Conservation (phyloP, 2,113 vertebrate genomes). For the Struthio camelus region DNA sequence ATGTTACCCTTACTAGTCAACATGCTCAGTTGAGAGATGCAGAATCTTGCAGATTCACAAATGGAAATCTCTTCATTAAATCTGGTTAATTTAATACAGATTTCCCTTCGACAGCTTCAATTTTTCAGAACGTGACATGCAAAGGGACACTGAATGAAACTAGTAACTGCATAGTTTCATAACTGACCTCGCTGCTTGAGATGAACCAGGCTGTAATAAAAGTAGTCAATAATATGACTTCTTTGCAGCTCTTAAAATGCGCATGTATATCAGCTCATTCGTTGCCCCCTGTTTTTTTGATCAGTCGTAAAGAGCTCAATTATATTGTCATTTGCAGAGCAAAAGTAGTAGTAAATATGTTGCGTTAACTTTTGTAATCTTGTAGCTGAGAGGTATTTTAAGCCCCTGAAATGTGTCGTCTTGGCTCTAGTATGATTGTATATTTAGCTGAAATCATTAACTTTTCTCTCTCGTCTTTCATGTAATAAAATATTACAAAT, state of each 20-base stretch:
- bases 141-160: background rate
- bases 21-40: background rate
- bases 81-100: background rate
- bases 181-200: background rate
- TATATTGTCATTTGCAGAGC: background rate
- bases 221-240: background rate
- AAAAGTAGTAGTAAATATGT: background rate
- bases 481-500: background rate
- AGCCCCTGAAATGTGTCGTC: background rate
- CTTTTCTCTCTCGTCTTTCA: background rate
- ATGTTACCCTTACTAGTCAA: background rate
- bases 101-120: background rate
- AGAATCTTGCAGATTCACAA: background rate
- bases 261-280: background rate
- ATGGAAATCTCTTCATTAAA: background rate
- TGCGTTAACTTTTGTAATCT: background rate
- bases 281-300: background rate
- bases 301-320: background rate
- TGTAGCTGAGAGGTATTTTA: background rate
- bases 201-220: background rate
- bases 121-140: background rate
- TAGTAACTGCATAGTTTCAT: background rate
- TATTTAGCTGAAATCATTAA: background rate
- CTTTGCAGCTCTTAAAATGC: background rate
- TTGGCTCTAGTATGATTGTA: background rate